phyloP scores from a whole-genome alignment of 2,113 vertebrate genomes.

The Xiphophorus maculatus region DNA sequence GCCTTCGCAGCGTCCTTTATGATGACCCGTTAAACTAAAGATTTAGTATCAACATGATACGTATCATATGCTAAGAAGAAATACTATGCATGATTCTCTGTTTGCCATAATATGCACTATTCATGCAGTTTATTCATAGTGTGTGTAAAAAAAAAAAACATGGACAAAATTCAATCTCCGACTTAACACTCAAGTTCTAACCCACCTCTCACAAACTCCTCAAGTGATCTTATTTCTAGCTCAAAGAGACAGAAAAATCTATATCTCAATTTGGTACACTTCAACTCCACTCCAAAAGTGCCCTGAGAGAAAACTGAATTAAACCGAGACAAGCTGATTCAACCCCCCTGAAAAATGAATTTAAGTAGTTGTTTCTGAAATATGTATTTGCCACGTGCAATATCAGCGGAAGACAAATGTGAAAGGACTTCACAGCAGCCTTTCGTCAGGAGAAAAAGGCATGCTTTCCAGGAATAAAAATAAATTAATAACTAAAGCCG shows the following conservation, averaged over 20 bases:
- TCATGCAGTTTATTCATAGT: constrained; percentile 25
- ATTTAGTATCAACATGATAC: background rate
- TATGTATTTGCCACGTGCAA: constrained; percentile 73
- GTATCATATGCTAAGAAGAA: constrained; percentile 8
- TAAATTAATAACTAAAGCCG: constrained; percentile 34
- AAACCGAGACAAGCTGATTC: constrained; percentile 77
- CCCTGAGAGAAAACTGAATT: constrained; percentile 74
- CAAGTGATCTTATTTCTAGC: constrained; percentile 73
- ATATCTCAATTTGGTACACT: constrained; percentile 80
- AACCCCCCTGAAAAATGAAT: constrained; percentile 68
- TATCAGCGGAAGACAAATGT: constrained; percentile 46
- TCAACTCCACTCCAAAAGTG: constrained; percentile 73
- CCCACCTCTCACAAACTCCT: constrained; percentile 66
- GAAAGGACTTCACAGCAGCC: constrained; percentile 59
- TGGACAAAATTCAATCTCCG: constrained; percentile 63
- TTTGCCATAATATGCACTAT: constrained; percentile 11
- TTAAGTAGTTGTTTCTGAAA: constrained; percentile 78
- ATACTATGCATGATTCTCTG: constrained; percentile 10
- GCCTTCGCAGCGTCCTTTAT: background rate
- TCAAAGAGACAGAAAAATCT: constrained; percentile 79
- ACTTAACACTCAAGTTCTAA: constrained; percentile 67
- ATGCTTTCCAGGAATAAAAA: constrained; percentile 60
- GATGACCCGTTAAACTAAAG: constrained; percentile 9
- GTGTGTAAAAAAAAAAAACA: constrained; percentile 49
- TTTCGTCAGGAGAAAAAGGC: constrained; percentile 55